phyloP scores from a whole-genome alignment of 2,113 vertebrate genomes.

The Phalacrocorax pelagicus region DNA sequence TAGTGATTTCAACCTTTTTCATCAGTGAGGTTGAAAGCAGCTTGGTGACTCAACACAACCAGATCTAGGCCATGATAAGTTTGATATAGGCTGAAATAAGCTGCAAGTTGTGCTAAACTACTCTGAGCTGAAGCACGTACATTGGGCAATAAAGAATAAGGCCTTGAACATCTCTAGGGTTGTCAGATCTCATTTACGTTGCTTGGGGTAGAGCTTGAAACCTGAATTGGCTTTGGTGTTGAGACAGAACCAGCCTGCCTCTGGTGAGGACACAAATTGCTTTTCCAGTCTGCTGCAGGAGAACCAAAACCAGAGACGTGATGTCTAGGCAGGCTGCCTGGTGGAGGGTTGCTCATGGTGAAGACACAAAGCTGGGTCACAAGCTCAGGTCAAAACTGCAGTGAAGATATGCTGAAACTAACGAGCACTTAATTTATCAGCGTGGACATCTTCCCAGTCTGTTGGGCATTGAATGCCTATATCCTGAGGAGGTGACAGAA shows the following conservation, averaged over 20 bases:
- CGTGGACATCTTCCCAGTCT: neutral
- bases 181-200: neutral
- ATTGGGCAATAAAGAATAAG: neutral
- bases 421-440: neutral
- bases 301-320: neutral
- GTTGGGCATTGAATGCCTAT: neutral
- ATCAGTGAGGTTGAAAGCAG: neutral
- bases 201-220: neutral
- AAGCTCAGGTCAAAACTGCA: neutral
- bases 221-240: neutral
- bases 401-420: neutral
- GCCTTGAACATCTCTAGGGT: neutral
- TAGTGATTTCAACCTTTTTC: neutral
- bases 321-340: neutral
- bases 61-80: neutral
- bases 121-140: neutral
- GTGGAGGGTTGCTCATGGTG: neutral
- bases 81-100: neutral
- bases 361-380: neutral
- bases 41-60: neutral
- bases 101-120: neutral
- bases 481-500: neutral
- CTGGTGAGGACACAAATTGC: neutral
- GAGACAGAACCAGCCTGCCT: neutral
- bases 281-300: neutral